Evolutionary conservation across 2,797 vertebrate species (phyloP).

Genomic region (Bradypus variegatus): DNA sequence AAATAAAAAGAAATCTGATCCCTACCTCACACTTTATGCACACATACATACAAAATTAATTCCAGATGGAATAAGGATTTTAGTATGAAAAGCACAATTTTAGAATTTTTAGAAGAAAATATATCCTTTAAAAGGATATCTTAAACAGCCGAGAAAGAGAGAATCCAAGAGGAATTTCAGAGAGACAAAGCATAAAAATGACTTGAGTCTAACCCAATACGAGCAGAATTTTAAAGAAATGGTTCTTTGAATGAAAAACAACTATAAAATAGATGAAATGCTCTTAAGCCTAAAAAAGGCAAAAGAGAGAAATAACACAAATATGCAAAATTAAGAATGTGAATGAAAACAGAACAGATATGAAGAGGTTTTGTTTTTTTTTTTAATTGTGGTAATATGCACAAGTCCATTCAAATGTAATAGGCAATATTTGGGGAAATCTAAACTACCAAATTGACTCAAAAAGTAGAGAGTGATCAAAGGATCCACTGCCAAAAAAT

Average conservation of each 20-base stretch:
- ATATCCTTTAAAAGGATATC: not conserved
- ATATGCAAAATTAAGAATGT: conserved; percentile 1
- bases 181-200: not conserved
- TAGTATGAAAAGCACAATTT: not conserved
- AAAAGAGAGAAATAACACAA: not conserved
- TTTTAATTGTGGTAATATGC: not conserved
- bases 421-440: not conserved
- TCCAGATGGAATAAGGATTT: not conserved
- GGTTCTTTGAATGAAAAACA: conserved; percentile 15
- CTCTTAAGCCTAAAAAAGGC: not conserved
- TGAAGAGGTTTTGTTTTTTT: not conserved
- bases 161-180: conserved; percentile 15
- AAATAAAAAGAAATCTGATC: not conserved
- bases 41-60: not conserved
- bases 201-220: not conserved
- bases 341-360: not conserved
- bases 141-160: too few relatives aligned
- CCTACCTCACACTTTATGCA: not conserved
- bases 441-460: not conserved
- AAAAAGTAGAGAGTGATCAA: not conserved
- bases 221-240: conserved; percentile 6
- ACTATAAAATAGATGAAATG: not conserved
- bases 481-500: not conserved
- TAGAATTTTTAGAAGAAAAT: conserved; percentile 13
- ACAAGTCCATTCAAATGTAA: not conserved